phyloP scores from a whole-genome alignment of 2,113 vertebrate species.

The Actenoides lindsayi region DNA sequence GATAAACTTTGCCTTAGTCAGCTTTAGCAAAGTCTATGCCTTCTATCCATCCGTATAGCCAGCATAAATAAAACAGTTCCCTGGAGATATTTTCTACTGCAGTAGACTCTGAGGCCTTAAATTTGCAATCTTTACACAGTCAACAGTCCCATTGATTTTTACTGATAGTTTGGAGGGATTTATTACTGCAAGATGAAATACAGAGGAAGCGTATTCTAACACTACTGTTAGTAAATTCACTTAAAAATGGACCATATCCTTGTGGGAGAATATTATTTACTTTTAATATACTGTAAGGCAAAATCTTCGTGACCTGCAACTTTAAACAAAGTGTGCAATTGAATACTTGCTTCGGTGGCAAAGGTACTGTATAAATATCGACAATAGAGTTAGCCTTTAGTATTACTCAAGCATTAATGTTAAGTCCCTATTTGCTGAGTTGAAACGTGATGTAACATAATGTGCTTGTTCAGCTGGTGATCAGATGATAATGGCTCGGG shows the following conservation, averaged over 20 bases:
- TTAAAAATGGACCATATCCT: neutral
- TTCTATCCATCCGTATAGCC: neutral
- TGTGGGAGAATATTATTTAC: neutral
- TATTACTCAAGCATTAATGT: neutral
- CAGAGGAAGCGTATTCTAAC: neutral
- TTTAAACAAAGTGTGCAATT: neutral
- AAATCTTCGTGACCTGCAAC: neutral
- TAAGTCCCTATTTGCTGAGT: neutral
- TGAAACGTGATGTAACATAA: neutral
- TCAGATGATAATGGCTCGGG: neutral
- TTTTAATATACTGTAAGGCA: neutral
- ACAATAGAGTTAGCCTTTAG: neutral
- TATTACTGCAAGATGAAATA: neutral
- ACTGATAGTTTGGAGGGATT: constrained; percentile 13
- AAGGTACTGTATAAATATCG: neutral
- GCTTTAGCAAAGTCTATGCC: neutral
- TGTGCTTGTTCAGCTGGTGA: neutral
- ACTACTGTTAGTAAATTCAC: neutral
- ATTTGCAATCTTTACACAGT: neutral
- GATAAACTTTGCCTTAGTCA: neutral
- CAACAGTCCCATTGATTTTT: constrained; percentile 7
- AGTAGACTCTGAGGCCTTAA: neutral
- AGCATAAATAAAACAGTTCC: neutral
- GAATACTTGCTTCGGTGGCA: neutral
- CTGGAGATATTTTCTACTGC: neutral